phyloP scores from a whole-genome alignment of 2,888 invertebrate genomes.

The Ischnus inquisitorius region DNA sequence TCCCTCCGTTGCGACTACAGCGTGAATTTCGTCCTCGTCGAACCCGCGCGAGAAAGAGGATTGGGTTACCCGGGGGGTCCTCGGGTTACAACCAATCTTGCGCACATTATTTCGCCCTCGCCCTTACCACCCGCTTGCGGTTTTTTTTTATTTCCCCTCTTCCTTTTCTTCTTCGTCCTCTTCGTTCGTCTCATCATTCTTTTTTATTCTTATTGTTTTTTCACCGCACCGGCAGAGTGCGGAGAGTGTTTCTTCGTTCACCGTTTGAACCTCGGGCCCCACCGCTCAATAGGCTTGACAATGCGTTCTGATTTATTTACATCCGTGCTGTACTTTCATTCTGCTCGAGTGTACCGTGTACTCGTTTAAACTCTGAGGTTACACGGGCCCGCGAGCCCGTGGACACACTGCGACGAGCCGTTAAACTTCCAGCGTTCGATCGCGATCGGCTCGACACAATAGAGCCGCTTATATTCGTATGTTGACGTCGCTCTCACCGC shows the following conservation, averaged over 20 bases:
- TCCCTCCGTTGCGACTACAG: background rate
- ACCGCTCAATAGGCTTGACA: slow-evolving; percentile 39
- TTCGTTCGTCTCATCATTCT: slow-evolving; percentile 69
- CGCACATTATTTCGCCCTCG: slow-evolving; percentile 80
- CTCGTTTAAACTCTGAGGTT: slow-evolving; percentile 15
- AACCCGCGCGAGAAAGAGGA: slow-evolving; percentile 71
- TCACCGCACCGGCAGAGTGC: slow-evolving; percentile 13
- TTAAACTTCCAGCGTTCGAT: slow-evolving; percentile 85
- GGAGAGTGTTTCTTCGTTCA: slow-evolving; percentile 57
- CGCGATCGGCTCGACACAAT: slow-evolving; percentile 76
- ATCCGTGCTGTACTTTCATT: slow-evolving; percentile 79
- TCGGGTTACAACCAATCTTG: slow-evolving; percentile 84
- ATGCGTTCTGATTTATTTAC: slow-evolving; percentile 80
- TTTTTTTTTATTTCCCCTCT: slow-evolving; percentile 41
- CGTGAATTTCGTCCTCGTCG: slow-evolving; percentile 64
- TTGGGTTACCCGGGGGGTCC: slow-evolving; percentile 81
- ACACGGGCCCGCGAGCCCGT: slow-evolving; percentile 73
- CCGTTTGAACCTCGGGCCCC: slow-evolving; percentile 43
- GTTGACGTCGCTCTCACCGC: slow-evolving; percentile 41
- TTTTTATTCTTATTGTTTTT: slow-evolving; percentile 47
- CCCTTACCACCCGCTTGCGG: slow-evolving; percentile 68
- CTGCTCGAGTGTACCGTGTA: slow-evolving; percentile 74
- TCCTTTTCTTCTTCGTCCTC: slow-evolving; percentile 62
- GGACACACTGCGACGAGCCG: slow-evolving; percentile 79
- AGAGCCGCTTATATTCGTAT: slow-evolving; percentile 30